A percentile compares a stretch with the other conserved stretches of the same genome.
phyloP scores from a whole-genome alignment of 2,888 invertebrate genomes.

The Autographa gamma region DNA sequence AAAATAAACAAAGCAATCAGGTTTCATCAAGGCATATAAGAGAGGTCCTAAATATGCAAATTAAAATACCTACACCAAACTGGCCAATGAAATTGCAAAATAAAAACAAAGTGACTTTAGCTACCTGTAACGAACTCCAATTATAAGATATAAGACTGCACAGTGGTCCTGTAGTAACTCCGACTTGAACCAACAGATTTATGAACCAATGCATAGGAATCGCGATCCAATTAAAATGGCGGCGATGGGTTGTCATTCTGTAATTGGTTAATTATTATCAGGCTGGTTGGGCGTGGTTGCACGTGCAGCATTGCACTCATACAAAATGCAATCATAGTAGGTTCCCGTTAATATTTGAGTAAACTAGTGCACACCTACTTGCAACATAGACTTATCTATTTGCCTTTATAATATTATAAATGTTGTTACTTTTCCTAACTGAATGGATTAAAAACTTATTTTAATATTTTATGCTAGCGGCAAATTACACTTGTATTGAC shows the following conservation, averaged over 20 bases:
- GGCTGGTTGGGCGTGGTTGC: constrained; percentile 78
- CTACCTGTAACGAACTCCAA: constrained; percentile 56
- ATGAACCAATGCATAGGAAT: constrained; percentile 76
- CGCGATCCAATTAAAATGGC: constrained; percentile 85
- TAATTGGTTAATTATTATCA: constrained; percentile 88
- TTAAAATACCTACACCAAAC: constrained; percentile 19
- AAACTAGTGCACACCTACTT: constrained; percentile 10
- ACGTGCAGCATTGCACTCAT: constrained; percentile 62
- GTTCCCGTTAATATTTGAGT: constrained; percentile 22
- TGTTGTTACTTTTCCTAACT: no score
- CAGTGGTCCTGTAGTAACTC: constrained; percentile 50
- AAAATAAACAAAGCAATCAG: constrained; percentile 1
- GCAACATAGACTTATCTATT: neutral
- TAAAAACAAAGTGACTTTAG: constrained; percentile 36
- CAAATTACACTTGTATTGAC: neutral
- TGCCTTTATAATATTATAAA: neutral
- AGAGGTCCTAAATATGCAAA: constrained; percentile 12
- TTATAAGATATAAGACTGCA: constrained; percentile 54
- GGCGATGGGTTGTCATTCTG: constrained; percentile 83
- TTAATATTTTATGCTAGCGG: neutral
- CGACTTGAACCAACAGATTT: constrained; percentile 64
- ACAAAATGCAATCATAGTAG: constrained; percentile 47
- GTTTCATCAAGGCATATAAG: constrained; percentile 14
- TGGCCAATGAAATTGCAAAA: constrained; percentile 47
- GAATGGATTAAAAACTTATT: no score